A percentile compares a stretch with the other conserved stretches of the same genome.
These are phyloP conservation scores for Colistium nudipinnis DNA, from an alignment of 2,113 vertebrate species.

Conservation along the genomic window DNA sequence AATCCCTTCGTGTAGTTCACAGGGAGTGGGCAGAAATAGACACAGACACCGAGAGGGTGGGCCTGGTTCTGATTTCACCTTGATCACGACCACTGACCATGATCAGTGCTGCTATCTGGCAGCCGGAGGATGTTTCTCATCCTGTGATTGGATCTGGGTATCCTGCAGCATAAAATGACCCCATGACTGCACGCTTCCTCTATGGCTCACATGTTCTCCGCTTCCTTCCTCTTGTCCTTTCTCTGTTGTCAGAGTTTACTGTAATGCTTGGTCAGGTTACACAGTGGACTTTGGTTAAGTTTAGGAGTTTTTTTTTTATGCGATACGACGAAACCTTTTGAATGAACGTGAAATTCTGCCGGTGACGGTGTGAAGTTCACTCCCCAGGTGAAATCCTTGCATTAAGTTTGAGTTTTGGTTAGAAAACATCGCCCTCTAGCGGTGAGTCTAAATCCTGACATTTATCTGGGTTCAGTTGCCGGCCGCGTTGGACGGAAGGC, in stretches of 20 bases:
- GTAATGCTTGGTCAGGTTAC: background rate
- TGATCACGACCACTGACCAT: no score
- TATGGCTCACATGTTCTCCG: conserved; percentile 21
- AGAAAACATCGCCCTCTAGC: conserved; percentile 57
- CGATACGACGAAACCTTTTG: background rate
- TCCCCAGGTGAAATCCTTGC: conserved; percentile 11
- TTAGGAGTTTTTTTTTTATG: background rate
- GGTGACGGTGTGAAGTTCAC: background rate
- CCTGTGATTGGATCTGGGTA: conserved; percentile 54
- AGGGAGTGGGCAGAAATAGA: conserved; percentile 6
- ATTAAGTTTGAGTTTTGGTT: conserved; percentile 20
- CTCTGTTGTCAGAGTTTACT: background rate
- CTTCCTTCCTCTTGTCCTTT: conserved; percentile 26
- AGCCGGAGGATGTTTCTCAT: conserved; percentile 61
- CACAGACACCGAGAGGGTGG: background rate
- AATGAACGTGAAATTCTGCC: conserved; percentile 11
- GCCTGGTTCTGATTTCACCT: conserved; percentile 37
- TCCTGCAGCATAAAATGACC: conserved; percentile 53
- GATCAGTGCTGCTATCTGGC: conserved; percentile 40
- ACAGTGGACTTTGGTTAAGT: background rate
- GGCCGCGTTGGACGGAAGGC: background rate
- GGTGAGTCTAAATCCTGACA: background rate
- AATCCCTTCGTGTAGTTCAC: background rate
- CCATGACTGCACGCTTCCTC: conserved; percentile 48
- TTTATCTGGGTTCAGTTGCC: background rate